Conservation (phyloP, 2,797 vertebrate genomes). For the Xyrichtys novacula region DNA sequence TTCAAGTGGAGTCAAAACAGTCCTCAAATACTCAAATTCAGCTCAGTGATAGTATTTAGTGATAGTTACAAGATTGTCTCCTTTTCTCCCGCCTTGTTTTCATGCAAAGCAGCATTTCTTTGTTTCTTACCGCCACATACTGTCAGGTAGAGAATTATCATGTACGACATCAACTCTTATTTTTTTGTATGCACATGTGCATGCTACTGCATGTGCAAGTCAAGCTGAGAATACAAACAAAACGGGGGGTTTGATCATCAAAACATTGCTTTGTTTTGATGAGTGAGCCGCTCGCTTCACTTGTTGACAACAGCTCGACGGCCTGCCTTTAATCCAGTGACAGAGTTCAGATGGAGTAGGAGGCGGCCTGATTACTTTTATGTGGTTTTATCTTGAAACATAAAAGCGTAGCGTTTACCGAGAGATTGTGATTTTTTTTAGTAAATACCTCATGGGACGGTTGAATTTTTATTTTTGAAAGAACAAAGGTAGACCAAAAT, state of each 20-base stretch:
- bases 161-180: neutral
- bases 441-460: neutral
- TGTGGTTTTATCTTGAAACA: constrained; percentile 1
- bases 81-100: no score
- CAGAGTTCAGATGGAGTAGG: neutral
- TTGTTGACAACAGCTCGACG: neutral
- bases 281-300: neutral
- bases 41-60: no score
- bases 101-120: neutral
- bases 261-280: neutral
- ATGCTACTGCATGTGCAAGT: neutral
- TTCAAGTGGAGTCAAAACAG: neutral
- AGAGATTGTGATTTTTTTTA: neutral
- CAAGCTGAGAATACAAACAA: neutral
- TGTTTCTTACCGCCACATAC: neutral
- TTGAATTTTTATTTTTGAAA: neutral
- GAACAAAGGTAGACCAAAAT: neutral
- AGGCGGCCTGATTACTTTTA: neutral
- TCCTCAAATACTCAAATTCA: no score
- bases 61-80: neutral
- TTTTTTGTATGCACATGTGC: neutral
- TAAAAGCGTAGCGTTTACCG: neutral
- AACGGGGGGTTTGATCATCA: neutral
- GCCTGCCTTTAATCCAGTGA: constrained; percentile 10
- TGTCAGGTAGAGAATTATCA: neutral